phyloP scores from a whole-genome alignment of 2,797 vertebrate genomes.

The Picus viridis region DNA sequence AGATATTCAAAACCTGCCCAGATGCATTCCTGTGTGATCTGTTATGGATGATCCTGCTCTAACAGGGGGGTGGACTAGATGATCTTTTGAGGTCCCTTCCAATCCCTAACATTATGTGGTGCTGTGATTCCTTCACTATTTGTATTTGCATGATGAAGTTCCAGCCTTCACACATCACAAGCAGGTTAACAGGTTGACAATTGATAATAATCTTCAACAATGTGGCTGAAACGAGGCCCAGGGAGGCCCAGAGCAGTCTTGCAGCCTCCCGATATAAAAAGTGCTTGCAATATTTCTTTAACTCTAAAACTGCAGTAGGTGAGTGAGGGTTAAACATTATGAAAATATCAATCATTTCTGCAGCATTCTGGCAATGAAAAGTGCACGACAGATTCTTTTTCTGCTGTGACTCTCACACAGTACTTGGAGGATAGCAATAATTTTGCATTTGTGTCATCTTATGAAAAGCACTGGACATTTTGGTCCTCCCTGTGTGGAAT shows the following conservation, averaged over 20 bases:
- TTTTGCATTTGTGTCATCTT: background rate
- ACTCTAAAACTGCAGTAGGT: background rate
- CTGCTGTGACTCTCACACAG: background rate
- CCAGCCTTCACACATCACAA: background rate
- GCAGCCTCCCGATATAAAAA: background rate
- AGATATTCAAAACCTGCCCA: too few relatives aligned
- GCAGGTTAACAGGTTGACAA: background rate
- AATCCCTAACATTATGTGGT: too few relatives aligned
- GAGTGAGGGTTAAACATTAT: background rate
- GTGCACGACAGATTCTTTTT: background rate
- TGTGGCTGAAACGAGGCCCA: background rate
- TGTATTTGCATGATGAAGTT: background rate
- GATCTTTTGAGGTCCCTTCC: too few relatives aligned
- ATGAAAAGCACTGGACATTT: background rate
- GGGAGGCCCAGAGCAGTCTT: background rate
- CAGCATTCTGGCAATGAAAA: background rate
- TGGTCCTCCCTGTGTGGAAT: background rate
- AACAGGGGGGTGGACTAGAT: too few relatives aligned
- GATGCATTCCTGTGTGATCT: too few relatives aligned
- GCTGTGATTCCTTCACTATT: background rate
- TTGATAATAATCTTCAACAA: conserved; percentile 5
- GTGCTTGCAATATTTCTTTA: background rate
- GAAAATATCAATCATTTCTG: conserved; percentile 3
- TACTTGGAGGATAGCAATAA: background rate
- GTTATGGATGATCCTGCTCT: too few relatives aligned